A percentile compares a stretch with the other conserved stretches of the same genome.
phyloP scores from a whole-genome alignment of 1,140 invertebrate species.

The Nomia melanderi region DNA sequence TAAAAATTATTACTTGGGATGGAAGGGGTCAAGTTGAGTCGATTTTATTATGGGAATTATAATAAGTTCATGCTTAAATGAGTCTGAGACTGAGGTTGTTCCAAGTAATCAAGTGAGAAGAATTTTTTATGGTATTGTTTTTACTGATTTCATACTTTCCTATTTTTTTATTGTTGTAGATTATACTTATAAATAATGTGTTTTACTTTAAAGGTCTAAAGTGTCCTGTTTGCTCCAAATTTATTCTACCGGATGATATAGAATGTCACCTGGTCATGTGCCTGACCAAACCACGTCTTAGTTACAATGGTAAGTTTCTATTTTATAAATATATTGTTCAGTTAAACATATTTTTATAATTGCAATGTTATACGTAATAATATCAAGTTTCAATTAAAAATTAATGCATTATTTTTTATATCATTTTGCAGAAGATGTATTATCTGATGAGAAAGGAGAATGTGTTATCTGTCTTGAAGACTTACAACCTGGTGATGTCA shows the following conservation, averaged over 20 bases:
- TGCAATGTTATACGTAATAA: background rate
- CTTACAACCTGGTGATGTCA: slow-evolving; percentile 95
- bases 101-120: slow-evolving; percentile 76
- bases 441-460: slow-evolving; percentile 97
- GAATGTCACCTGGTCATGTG: slow-evolving; percentile 99
- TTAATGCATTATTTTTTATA: slow-evolving; percentile 57
- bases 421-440: slow-evolving; percentile 93
- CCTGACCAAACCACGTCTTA: slow-evolving; percentile 98
- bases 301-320: slow-evolving; percentile 94
- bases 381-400: too few species aligned
- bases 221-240: slow-evolving; percentile 99
- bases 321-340: slow-evolving; percentile 10
- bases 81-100: slow-evolving; percentile 82
- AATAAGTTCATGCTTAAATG: slow-evolving; percentile 88
- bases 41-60: slow-evolving; percentile 85
- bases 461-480: slow-evolving; percentile 99
- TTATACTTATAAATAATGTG: slow-evolving; percentile 2
- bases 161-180: background rate
- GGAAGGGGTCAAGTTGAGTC: slow-evolving; percentile 66
- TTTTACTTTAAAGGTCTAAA: slow-evolving; percentile 91
- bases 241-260: slow-evolving; percentile 97
- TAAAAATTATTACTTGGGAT: slow-evolving; percentile 25
- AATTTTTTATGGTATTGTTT: slow-evolving; percentile 79
- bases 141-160: background rate
- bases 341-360: background rate